Base-by-base conservation (phyloP, 2,797 vertebrate species). In the Heteromormyrus szaboi region DNA sequence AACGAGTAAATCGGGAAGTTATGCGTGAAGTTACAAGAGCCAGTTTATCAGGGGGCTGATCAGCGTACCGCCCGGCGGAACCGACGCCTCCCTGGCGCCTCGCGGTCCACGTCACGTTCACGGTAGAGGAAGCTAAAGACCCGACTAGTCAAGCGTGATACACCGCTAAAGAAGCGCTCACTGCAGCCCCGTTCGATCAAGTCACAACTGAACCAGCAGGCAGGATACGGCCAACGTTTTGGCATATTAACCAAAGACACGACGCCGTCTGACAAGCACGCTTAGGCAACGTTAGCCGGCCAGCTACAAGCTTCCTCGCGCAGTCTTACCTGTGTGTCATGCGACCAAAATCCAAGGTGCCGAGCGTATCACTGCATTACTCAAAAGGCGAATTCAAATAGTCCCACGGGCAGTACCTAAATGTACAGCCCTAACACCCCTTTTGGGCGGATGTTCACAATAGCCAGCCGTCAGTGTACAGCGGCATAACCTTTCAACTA, bases 401-500 rank as follows among this genome's bases (percentile, higher is more conserved):
- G 56, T 59, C 11, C 65, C 41, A 22, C n/a, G 25, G 44, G 22
- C 56, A 14, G 9, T 14, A 53, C 11, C 19, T 12, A 46, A n/a
- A 25, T 2, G 25, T 51, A 59, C 29, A 54, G 9, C 14, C 14
- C 46, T 37, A 29, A 41, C 33, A 25, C 14, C 14, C 51, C 29
- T 56, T 53, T 81, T 8, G 37, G 53, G 17, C 85, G 33, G 51
- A 56, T 41, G 25, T 19, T 37, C 25, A 59, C 29, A 41, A 62
- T 12, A 87, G 29, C 53, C 48, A 87, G 41, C 33, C 33, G 54
- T 87, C 54, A 62, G 33, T 19, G 4, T 25, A 87, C 44, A 56
- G 50, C 51, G 33, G 29, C 2, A 68, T 68, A 14, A 87, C 86
- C 86, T 87, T 87, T 87, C 19, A 87, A 44, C 86, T 29, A 41